A percentile compares a stretch with the other conserved stretches of the same genome.
These are phyloP conservation scores for Gallinago nigripennis DNA, from an alignment of 2,797 vertebrate species.

Conservation along the genomic window DNA sequence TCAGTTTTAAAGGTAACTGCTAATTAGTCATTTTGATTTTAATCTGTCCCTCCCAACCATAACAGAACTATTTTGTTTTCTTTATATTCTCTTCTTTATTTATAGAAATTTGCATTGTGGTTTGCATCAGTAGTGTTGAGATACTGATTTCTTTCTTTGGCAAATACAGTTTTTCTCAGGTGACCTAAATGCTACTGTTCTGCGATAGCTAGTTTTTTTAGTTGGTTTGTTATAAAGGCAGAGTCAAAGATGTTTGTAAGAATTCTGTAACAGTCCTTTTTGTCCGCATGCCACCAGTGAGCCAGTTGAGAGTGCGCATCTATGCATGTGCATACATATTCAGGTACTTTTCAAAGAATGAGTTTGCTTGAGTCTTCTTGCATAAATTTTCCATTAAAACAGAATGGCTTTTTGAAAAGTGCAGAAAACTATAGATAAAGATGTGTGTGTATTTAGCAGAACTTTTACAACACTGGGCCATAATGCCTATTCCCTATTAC, in stretches of 20 bases:
- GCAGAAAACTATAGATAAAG: neutral
- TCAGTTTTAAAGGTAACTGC: neutral
- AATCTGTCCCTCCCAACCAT: neutral
- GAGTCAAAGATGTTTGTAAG: neutral
- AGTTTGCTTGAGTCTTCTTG: neutral
- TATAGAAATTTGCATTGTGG: neutral
- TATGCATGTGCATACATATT: neutral
- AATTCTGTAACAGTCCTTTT: neutral
- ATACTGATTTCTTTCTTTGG: neutral
- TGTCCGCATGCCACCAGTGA: neutral
- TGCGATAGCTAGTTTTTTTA: neutral
- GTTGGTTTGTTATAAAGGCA: neutral
- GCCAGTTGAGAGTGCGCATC: neutral
- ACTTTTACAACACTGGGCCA: neutral
- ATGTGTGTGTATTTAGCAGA: neutral
- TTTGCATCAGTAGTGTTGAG: neutral
- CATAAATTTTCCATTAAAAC: neutral
- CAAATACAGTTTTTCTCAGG: neutral
- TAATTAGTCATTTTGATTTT: neutral
- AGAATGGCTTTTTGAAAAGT: neutral
- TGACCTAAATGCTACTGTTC: neutral
- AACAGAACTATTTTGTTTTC: neutral
- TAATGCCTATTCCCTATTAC: neutral
- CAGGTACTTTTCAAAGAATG: neutral
- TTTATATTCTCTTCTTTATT: neutral